Evolutionary conservation across 2,113 vertebrate species (phyloP).

Genomic region (Orycteropus afer): DNA sequence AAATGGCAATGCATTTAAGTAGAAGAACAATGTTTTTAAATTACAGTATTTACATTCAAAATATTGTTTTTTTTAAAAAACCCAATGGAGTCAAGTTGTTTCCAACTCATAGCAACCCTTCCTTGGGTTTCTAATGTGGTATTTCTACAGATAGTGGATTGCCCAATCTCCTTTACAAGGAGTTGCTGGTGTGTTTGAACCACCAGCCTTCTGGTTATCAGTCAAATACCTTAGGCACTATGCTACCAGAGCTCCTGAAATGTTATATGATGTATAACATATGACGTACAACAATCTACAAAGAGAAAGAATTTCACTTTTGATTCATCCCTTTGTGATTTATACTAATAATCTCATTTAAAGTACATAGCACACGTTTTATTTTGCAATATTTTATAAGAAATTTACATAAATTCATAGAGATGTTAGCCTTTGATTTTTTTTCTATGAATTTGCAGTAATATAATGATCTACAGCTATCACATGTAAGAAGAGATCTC

Average conservation of each 20-base stretch:
- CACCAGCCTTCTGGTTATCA: no score
- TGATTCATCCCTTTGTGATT: not conserved
- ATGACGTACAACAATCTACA: not conserved
- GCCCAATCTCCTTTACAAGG: no score
- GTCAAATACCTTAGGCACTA: no score
- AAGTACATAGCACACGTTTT: not conserved
- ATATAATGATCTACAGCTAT: not conserved
- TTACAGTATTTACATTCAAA: not conserved
- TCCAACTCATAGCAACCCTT: no score
- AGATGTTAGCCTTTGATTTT: not conserved
- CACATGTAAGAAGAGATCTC: no score
- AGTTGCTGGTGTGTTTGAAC: no score
- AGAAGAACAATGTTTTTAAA: constrained; percentile 17
- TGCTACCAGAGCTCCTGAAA: no score
- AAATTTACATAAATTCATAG: not conserved
- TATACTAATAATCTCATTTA: not conserved
- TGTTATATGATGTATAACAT: no score
- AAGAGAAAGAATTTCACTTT: not conserved
- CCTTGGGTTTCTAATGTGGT: no score
- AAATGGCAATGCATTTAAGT: not conserved
- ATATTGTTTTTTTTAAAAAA: no score
- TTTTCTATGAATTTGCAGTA: not conserved
- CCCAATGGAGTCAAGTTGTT: no score
- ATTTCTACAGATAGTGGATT: no score
- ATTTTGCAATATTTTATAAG: not conserved